Base-by-base conservation (phyloP, 2,888 invertebrate species). In the Pyrgus malvae region DNA sequence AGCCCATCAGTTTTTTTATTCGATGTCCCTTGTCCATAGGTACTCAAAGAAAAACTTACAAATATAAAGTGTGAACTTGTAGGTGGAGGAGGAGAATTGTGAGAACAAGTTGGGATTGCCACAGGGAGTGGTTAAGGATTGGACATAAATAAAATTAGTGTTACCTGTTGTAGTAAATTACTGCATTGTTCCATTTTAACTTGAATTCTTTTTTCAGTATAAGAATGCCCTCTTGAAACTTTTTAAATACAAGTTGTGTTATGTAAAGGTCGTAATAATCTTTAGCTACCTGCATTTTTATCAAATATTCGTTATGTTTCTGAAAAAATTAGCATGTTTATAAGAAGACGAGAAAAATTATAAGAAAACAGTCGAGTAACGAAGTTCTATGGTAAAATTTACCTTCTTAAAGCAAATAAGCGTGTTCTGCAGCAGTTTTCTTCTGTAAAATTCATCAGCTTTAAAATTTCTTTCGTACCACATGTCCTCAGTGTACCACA, bases 261-360 rank as follows among this genome's bases (percentile, higher is more conserved):
- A 93, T 67, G 62, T 91, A 92, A 53, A 94, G 83, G 58, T 95
- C 94, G 63, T 92, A 92, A 77, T 93, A 93, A 74, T 96, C 95
- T 51, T 92, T 91, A 2, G 96, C 95, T 1, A 94, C 94, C 83
- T 94, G 93, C 67, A 88, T 83, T 71, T 93, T 93, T 60, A 92
- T 80, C 31, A 85, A 76, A 54, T 78, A 84, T 37, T 83, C 79
- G 48, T 80, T 67, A 51, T 86, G 81, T 56, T 82, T 76, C 92
- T 92, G 67, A 55, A 83, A 83, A n/a, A n/a, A n/a, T n/a, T n/a
- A n/a, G n/a, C n/a, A n/a, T n/a, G n/a, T n/a, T n/a, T n/a, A n/a
- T n/a, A n/a, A n/a, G n/a, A n/a, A n/a, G n/a, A n/a, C n/a, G n/a
- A n/a, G n/a, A n/a, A n/a, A n/a, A n/a, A n/a, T n/a, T n/a, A n/a